phyloP scores from a whole-genome alignment of 2,888 invertebrate species.

The Rhagophthalmus giganteus region DNA sequence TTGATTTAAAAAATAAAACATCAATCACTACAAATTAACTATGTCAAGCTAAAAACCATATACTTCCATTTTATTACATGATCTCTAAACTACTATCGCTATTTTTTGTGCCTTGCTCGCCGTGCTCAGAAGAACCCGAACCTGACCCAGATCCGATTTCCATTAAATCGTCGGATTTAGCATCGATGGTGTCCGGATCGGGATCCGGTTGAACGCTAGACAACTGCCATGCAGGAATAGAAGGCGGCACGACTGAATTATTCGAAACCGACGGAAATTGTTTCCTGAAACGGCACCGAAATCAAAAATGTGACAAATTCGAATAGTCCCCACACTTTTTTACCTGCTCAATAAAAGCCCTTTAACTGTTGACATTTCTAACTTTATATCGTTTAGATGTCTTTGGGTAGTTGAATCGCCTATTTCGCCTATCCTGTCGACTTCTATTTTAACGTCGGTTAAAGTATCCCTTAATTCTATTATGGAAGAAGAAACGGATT shows the following conservation, averaged over 20 bases:
- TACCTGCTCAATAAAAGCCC: slow-evolving; percentile 72
- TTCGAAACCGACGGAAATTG: slow-evolving; percentile 74
- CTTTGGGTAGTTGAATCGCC: slow-evolving; percentile 57
- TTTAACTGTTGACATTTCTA: slow-evolving; percentile 72
- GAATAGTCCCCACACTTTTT: too few species aligned
- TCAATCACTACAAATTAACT: too few species aligned
- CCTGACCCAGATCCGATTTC: slow-evolving; percentile 63
- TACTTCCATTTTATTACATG: slow-evolving; percentile 55
- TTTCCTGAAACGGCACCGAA: slow-evolving; percentile 69
- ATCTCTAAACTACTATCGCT: slow-evolving; percentile 77
- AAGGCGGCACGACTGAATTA: slow-evolving; percentile 64
- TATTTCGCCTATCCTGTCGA: slow-evolving; percentile 59
- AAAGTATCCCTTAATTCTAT: slow-evolving; percentile 67
- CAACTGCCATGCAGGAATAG: slow-evolving; percentile 82
- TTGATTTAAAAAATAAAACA: too few species aligned
- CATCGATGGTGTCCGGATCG: slow-evolving; percentile 52
- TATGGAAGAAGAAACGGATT: slow-evolving; percentile 64
- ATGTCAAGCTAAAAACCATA: too few species aligned
- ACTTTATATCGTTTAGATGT: slow-evolving; percentile 68
- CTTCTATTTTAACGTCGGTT: slow-evolving; percentile 66
- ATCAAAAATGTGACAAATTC: neutral
- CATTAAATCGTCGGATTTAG: slow-evolving; percentile 59
- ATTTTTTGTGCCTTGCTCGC: slow-evolving; percentile 73
- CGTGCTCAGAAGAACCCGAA: slow-evolving; percentile 70
- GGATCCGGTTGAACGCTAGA: slow-evolving; percentile 61